Conservation (phyloP, 2,888 invertebrate genomes). For the Metalampra italica region DNA sequence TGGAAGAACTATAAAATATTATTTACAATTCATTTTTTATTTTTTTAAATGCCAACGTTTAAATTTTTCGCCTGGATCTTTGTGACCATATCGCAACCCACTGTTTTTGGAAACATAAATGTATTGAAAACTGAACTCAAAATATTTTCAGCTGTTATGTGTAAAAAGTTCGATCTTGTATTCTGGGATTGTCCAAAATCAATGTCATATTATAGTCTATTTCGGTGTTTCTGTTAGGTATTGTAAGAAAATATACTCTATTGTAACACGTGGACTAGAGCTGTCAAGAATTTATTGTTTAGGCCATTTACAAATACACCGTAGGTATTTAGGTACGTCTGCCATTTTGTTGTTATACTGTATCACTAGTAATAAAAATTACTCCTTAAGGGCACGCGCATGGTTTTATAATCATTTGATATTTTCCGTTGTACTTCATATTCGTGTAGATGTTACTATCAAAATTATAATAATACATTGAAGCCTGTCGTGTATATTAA, state of each 20-base stretch:
- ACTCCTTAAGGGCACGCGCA: no score
- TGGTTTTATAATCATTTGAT: no score
- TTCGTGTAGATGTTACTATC: no score
- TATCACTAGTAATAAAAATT: no score
- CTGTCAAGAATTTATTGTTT: slow-evolving; percentile 24
- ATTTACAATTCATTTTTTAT: slow-evolving; percentile 67
- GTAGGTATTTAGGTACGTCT: background rate
- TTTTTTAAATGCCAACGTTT: slow-evolving; percentile 60
- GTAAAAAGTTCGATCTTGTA: slow-evolving; percentile 79
- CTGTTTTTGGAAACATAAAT: slow-evolving; percentile 47
- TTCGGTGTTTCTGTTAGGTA: slow-evolving; percentile 58
- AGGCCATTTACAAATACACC: slow-evolving; percentile 10
- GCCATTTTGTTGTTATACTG: no score
- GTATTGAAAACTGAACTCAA: slow-evolving; percentile 41
- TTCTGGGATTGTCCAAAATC: slow-evolving; percentile 76
- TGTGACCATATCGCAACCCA: slow-evolving; percentile 75
- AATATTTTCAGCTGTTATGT: slow-evolving; percentile 55
- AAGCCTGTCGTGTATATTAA: no score
- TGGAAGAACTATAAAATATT: slow-evolving; percentile 77
- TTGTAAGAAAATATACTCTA: slow-evolving; percentile 75
- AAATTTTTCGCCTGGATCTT: slow-evolving; percentile 68
- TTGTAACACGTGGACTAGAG: slow-evolving; percentile 61
- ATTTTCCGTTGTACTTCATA: no score
- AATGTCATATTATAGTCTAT: slow-evolving; percentile 73
- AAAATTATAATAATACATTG: no score